Conservation (phyloP, 2,113 vertebrate species). For the Pipa parva region DNA sequence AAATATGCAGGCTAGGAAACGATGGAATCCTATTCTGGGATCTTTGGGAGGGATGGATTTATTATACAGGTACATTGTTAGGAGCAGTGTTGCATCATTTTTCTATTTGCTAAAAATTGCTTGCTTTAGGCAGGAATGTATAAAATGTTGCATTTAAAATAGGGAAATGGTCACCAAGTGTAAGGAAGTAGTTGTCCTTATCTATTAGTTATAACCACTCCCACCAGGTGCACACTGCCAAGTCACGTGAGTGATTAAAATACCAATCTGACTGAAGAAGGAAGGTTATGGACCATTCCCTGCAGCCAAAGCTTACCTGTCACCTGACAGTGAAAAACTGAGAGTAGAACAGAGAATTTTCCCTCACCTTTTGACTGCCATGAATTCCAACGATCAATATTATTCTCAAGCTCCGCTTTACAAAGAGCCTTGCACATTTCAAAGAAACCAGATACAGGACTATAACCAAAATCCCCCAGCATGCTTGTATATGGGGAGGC, state of each 20-base stretch:
- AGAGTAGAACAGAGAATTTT: constrained; percentile 1
- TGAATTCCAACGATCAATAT: constrained; percentile 89
- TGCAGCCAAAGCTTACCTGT: constrained; percentile 55
- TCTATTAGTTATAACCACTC: constrained; percentile 45
- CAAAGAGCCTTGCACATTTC: constrained; percentile 88
- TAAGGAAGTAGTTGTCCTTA: constrained; percentile 22
- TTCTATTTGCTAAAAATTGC: no score
- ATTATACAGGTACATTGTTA: no score
- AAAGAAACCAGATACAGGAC: constrained; percentile 76
- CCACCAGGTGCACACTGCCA: constrained; percentile 50
- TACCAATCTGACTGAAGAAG: constrained; percentile 57
- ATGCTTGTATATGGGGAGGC: constrained; percentile 88
- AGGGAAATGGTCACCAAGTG: constrained; percentile 3
- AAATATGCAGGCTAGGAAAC: no score
- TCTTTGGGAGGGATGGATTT: no score
- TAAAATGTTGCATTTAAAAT: not conserved
- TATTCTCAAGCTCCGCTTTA: constrained; percentile 80
- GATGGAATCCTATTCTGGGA: no score
- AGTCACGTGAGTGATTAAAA: constrained; percentile 58
- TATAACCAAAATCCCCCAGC: constrained; percentile 81
- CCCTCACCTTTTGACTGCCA: constrained; percentile 58
- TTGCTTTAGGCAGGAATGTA: no score
- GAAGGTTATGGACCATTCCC: constrained; percentile 38
- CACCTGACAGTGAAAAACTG: constrained; percentile 45
- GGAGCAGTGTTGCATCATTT: no score